Evolutionary conservation across 2,888 invertebrate genomes (phyloP).

Genomic region (Phaonia tiefii): DNA sequence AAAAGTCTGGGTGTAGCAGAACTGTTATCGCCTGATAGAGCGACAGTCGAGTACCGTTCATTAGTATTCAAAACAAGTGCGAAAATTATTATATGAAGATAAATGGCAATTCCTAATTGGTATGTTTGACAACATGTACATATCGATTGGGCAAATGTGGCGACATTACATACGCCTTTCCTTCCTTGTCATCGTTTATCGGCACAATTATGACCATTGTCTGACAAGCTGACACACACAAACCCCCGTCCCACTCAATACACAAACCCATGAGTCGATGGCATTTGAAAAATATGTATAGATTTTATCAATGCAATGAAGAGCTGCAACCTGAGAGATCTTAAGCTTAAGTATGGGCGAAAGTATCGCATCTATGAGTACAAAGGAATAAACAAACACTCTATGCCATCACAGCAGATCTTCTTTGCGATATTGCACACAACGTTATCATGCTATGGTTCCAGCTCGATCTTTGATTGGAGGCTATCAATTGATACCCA

Average conservation of each 20-base stretch:
- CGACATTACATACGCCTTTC: background rate
- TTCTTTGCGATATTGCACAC: background rate
- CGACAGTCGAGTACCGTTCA: constrained; percentile 23
- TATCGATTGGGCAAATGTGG: background rate
- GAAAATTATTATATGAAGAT: constrained; percentile 61
- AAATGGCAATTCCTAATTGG: constrained; percentile 44
- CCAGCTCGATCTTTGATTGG: constrained; percentile 38
- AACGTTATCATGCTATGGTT: background rate
- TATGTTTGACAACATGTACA: constrained; percentile 47
- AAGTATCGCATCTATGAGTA: no score
- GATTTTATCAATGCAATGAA: no score
- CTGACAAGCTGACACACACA: no score
- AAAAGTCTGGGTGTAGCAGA: no score
- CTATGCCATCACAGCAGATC: background rate
- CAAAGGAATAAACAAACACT: no score
- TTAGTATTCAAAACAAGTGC: constrained; percentile 63
- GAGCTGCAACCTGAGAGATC: no score
- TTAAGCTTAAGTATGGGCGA: no score
- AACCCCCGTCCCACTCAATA: no score
- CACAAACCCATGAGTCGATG: no score
- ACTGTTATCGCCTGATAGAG: background rate
- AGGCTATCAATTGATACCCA: constrained; percentile 58
- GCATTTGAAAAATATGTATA: no score
- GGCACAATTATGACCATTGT: no score
- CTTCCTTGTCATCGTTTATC: no score